Evolutionary conservation across 92 coral and sea anemone genomes (phyloP), one percentile per base, ranked within the genome.

Genomic region (Umimayanthus chanpuru): DNA sequence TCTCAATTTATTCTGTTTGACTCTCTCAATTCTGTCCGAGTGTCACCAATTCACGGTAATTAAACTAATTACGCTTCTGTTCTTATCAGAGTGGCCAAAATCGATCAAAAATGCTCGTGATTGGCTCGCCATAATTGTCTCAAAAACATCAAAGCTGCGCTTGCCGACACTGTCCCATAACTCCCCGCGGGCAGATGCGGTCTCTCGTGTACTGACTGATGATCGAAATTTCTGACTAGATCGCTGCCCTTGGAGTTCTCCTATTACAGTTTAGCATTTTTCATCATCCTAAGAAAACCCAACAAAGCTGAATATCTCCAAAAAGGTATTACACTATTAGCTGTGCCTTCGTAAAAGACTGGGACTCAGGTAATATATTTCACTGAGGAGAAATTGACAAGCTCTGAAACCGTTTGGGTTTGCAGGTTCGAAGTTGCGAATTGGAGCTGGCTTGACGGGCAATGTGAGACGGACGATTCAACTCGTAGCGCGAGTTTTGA

Each of bases 31-130:
- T 95, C 96, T 94, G 93, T 93, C 95, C 94, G 98, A 93, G 94
- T 95, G 98, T 95, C 98, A 95, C 96, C 94, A 95, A 95, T 95
- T 95, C 98, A 95, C 90, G 89, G 94, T 93, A 95, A 95, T 95
- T 95, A 95, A 95, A 95, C 96, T 95, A 95, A 93, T 95, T 93
- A 90, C 78, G 93, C 89, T 86, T 88, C 92, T 93, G 96, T 92
- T 89, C 94, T 93, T 95, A 95, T 95, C 98, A 82, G 86, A 88
- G 87, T 93, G 96, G 94, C 96, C 94, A 90, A 90, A 95, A 93
- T 92, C 91, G 93, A 74, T 87, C 88, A 70, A 90, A 90, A 85
- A 66, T 86, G 83, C 88, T 83, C 89, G 71, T 43, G 72, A 93
- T 91, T 93, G 95, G 95, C 66, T 86, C 71, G 44, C 56, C 81